Base-by-base conservation (phyloP, 2,113 vertebrate genomes). In the Rhinolophus sinicus region DNA sequence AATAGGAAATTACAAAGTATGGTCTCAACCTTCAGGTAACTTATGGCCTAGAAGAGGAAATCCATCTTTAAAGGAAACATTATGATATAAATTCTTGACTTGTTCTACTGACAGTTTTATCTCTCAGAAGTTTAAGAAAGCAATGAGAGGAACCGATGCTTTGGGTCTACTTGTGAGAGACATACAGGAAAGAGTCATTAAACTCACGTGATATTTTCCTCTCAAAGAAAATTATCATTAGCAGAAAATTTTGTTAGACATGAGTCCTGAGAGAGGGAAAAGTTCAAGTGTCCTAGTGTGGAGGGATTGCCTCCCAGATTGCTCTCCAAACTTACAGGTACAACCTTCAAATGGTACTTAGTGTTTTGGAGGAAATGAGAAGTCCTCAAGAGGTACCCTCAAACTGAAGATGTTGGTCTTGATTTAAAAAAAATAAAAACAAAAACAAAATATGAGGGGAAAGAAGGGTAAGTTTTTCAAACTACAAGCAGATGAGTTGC, bases 1-100 rank as follows among this genome's bases (percentile, higher is more conserved):
- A 95, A 95, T 44, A 84, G n/a, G 7, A 65, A 78, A 54, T 60
- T 22, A 28, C 54, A 72, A 84, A 21, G 26, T 40, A 28, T 21
- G 6, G 19, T 64, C 22, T 80, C 70, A 72, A 87, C 24, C 35
- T 92, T 96, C 38, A 62, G 24, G n/a, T 24, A 87, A 33, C 10
- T 54, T 67, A 33, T 77, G 60, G 60, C 21, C 56, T 89, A 47
- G 64, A 84, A 96, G 60, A 93, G 15, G 52, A 90, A 91, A 67
- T 15, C 75, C 2, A 5, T 73, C 28, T 67, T 54, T 40, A 75
- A 93, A 90, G 38, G 52, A 76, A 86, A 77, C 13, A 52, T 30
- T 26, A 30, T 28, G 58, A 28, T 7, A 56, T 40, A 54, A 33
- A 78, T 88, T 73, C 47, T 69, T 82, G 47, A 64, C 62, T 92